phyloP scores from a whole-genome alignment of 2,888 invertebrate genomes.

The Amblyteles armatorius region DNA sequence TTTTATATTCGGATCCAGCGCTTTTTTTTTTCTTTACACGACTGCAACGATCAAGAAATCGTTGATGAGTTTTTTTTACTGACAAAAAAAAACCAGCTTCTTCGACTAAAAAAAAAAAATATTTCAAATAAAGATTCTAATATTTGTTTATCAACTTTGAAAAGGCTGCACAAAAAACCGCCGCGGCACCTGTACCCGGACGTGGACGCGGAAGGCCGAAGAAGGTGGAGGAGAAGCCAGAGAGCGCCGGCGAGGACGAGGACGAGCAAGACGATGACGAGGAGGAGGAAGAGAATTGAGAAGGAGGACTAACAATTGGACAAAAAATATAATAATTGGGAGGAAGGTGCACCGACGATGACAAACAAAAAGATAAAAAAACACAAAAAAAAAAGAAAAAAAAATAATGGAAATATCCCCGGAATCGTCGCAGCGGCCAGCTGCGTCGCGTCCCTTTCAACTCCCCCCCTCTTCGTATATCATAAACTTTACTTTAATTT shows the following conservation, averaged over 20 bases:
- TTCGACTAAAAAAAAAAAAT: neutral
- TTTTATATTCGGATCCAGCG: slow-evolving; percentile 6
- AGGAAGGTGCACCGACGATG: slow-evolving; percentile 62
- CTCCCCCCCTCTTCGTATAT: slow-evolving; percentile 52
- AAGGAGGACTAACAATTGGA: slow-evolving; percentile 50
- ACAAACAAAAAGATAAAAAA: slow-evolving; percentile 31
- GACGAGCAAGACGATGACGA: slow-evolving; percentile 83
- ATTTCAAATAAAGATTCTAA: slow-evolving; percentile 31
- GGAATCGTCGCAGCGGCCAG: slow-evolving; percentile 48
- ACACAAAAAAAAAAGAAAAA: slow-evolving; percentile 23
- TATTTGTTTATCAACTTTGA: slow-evolving; percentile 63
- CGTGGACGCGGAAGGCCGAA: slow-evolving; percentile 83
- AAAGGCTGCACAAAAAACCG: slow-evolving; percentile 76
- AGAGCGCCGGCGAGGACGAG: slow-evolving; percentile 83
- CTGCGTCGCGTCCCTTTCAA: slow-evolving; percentile 37
- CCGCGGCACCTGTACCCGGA: slow-evolving; percentile 75
- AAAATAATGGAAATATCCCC: slow-evolving; percentile 26
- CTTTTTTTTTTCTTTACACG: slow-evolving; percentile 4
- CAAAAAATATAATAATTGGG: slow-evolving; percentile 62
- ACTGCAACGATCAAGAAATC: no score
- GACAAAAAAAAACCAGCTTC: no score
- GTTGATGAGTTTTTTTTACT: no score
- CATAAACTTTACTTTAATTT: slow-evolving; percentile 64
- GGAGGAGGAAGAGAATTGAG: slow-evolving; percentile 82
- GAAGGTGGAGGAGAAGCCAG: slow-evolving; percentile 83